Percentiles rank a stretch among this genome's conserved stretches.
Evolutionary conservation across 30 jellyfish, hydroid and myxozoan genomes (phyloP).

Genomic region (Turritopsis dohrnii): DNA sequence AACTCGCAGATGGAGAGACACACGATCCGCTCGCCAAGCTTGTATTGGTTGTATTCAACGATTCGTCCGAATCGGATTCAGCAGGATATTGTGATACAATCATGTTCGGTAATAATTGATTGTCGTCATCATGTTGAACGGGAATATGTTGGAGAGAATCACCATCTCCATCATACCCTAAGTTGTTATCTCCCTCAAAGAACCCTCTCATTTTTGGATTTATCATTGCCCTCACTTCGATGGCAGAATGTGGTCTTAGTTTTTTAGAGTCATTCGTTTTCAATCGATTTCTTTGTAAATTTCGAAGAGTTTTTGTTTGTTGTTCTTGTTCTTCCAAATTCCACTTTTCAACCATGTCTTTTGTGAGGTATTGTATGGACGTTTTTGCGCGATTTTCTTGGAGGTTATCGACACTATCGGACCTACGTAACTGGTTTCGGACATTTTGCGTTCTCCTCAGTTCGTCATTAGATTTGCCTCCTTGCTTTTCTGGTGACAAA

Average conservation of each 20-base stretch:
- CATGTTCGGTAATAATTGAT: conserved; percentile 5
- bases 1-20: background rate
- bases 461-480: background rate
- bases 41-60: background rate
- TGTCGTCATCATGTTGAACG: background rate
- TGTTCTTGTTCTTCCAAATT: background rate
- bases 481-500: background rate
- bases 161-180: conserved; percentile 7
- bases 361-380: background rate
- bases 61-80: conserved; percentile 8
- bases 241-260: background rate
- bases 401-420: background rate
- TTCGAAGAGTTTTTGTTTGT: background rate
- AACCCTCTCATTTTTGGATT: background rate
- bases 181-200: conserved; percentile 1
- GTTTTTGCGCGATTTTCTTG: background rate
- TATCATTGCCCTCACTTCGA: conserved; percentile 1
- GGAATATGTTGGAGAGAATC: conserved; percentile 5
- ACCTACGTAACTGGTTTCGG: background rate
- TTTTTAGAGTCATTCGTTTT: background rate
- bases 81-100: background rate
- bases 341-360: background rate
- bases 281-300: background rate
- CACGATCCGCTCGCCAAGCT: background rate
- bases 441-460: background rate